Conservation (phyloP, 2,113 vertebrate species). For the Gallinago undulata region DNA sequence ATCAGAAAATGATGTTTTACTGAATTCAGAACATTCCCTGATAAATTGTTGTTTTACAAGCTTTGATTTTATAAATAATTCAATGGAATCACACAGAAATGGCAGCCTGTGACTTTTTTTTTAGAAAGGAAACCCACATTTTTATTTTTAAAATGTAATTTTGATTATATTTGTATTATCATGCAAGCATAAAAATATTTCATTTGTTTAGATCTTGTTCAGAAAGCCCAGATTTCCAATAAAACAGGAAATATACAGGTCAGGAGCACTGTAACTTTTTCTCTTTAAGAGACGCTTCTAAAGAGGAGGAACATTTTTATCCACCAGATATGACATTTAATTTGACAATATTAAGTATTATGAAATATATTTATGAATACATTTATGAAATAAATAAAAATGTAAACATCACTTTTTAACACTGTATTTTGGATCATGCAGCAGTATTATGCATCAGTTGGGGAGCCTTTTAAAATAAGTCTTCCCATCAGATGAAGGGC, state of each 20-base stretch:
- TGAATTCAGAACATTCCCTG: not conserved
- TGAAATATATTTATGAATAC: no score
- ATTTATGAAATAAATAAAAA: not conserved
- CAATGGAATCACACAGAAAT: not conserved
- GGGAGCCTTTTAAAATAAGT: slow-evolving; percentile 10
- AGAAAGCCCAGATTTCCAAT: not conserved
- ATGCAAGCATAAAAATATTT: not conserved
- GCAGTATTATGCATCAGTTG: slow-evolving; percentile 7
- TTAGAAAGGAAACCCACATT: not conserved
- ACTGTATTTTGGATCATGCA: slow-evolving; percentile 8
- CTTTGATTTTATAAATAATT: not conserved
- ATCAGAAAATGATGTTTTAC: not conserved
- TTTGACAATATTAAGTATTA: not conserved
- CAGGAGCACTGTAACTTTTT: not conserved
- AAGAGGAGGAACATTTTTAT: not conserved
- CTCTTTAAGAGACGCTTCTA: not conserved
- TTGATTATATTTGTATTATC: not conserved
- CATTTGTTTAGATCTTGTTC: not conserved
- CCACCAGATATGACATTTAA: not conserved
- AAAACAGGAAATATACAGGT: not conserved
- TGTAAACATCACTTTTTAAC: not conserved
- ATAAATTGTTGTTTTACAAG: not conserved
- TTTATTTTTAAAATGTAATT: not conserved
- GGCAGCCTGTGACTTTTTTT: not conserved
- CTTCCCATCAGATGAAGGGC: not conserved